Evolutionary conservation across 2,888 invertebrate genomes (phyloP), one percentile per base, ranked within the genome.

Genomic region (Heliconius aoede): DNA sequence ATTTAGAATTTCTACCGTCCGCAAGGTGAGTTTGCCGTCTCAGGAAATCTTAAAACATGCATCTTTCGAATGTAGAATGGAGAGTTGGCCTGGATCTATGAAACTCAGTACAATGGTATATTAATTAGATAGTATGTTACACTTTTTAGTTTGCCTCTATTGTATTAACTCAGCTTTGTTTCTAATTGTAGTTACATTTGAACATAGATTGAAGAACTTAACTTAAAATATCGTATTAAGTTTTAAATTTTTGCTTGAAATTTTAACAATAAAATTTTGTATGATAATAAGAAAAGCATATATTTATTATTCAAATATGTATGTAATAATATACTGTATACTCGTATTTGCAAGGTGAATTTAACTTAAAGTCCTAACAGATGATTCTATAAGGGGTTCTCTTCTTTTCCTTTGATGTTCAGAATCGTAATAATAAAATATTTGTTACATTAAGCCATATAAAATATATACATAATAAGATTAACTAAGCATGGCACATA

Each of bases 21-120:
- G 77, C 32, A 28, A 71, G 60, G 76, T 71, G 73, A 76, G 71
- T 76, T 76, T 68, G 51, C 32, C 76, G 76, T 76, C 76, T 73
- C 72, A 73, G 72, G 76, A 78, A 78, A 73, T 76, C 71, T 61
- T 78, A 30, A 65, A 78, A 73, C 76, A 78, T 73, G 71, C 68
- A 76, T 76, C 69, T 68, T 28, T 64, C 62, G 55, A 74, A 61
- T 55, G 64, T 32, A 62, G 62, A 26, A 65, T 76, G 72, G 72
- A 76, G 69, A 75, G 75, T 76, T 76, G 26, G 71, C 64, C 71
- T 72, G 64, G 4, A 76, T 36, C 64, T 58, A 40, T n/a, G 46
- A 55, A 76, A 76, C 64, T 65, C 62, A 36, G 64, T 65, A 72
- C 32, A 64, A 76, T 76, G 71, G 32, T 24, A 72, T 76, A 76